Base-by-base conservation (phyloP, 2,888 invertebrate genomes). In the Spodoptera picta region DNA sequence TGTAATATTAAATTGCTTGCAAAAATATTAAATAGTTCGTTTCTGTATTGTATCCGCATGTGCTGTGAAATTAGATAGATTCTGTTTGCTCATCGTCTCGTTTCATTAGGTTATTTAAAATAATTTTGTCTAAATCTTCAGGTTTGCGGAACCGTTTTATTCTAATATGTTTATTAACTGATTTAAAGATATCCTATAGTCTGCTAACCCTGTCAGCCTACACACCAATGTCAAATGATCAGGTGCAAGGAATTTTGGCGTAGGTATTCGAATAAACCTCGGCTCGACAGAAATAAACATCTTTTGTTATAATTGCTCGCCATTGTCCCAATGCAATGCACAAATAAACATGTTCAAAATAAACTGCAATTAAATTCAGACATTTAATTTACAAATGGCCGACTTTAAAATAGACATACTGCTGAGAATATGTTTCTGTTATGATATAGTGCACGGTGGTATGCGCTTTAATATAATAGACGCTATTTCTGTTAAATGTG, bases 261-360 rank as follows among this genome's bases (percentile, higher is more conserved):
- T 88, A 90, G 90, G 90, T 84, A 84, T 81, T 73, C 84, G 86
- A 83, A 7, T 36, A 36, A 36, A 36, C 36, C 36, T 36, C 36
- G 36, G 90, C 91, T 90, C 83, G 83, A 75, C 87, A 75, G 82
- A 87, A 90, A 89, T 88, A 88, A 82, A 68, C 69, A 57, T 77
- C 85, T 84, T 87, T 89, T 88, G 86, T 88, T 89, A 83, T 84
- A 87, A 87, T 85, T 85, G 83, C 80, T 71, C 75, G 73, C 82
- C 85, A 88, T 89, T 90, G 88, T 88, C 79, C 72, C 61, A 65
- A 65, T 62, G 65, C 63, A 58, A 49, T 73, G 74, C 81, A 79
- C 73, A 88, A 89, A 89, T 88, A 89, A 84, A 82, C 83, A 70
- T 74, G 79, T 79, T 81, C 64, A 64, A 86, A 85, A 87, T 87